These are phyloP conservation scores for Drosophila anceps DNA, from an alignment of 2,888 invertebrate genomes.

Conservation along the genomic window DNA sequence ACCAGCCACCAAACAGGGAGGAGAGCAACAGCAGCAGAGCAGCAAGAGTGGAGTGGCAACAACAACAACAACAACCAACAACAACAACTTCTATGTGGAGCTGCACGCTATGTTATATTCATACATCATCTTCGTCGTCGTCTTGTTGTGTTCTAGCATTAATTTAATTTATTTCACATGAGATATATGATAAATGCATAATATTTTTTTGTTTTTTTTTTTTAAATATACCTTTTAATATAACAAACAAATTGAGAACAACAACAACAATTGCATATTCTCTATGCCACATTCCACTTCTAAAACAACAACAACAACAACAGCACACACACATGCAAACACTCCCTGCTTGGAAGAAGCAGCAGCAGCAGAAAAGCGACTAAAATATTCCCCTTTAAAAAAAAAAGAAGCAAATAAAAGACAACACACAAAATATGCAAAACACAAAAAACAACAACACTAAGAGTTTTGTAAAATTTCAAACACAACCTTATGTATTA, in stretches of 20 bases:
- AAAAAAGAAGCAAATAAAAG: conserved; percentile 32
- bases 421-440: conserved; percentile 59
- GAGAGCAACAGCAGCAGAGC: too few species aligned
- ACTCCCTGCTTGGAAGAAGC: conserved; percentile 57
- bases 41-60: conserved; percentile 60
- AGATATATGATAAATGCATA: conserved; percentile 71
- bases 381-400: conserved; percentile 25
- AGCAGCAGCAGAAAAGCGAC: conserved; percentile 24
- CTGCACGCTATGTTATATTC: conserved; percentile 49
- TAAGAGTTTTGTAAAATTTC: conserved; percentile 75
- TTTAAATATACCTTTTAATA: conserved; percentile 73
- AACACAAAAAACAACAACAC: conserved; percentile 57
- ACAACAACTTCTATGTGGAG: conserved; percentile 41
- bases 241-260: conserved; percentile 62
- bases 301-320: conserved; percentile 36
- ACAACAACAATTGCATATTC: conserved; percentile 58
- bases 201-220: conserved; percentile 46
- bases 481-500: conserved; percentile 84
- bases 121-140: conserved; percentile 61
- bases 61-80: conserved; percentile 41
- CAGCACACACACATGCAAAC: conserved; percentile 48
- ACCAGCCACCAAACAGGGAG: conserved; percentile 10
- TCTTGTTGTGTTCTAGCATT: conserved; percentile 77
- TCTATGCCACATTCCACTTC: conserved; percentile 74
- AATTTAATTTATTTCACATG: conserved; percentile 80